Evolutionary conservation across 2,113 vertebrate genomes (phyloP).

Genomic region (Pachypanchax playfairii): DNA sequence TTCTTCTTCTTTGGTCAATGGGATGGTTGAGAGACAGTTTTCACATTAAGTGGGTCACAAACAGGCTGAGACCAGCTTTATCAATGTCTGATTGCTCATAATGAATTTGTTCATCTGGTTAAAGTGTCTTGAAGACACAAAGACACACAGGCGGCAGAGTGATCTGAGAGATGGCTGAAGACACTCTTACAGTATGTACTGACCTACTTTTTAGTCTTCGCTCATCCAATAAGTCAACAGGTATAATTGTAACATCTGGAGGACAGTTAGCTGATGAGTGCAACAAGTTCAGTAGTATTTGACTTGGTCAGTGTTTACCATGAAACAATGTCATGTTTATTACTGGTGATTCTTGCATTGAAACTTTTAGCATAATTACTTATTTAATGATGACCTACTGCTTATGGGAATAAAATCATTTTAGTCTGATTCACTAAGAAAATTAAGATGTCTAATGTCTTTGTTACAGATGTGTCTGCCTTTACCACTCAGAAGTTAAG

Average conservation of each 20-base stretch:
- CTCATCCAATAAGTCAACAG: constrained; percentile 51
- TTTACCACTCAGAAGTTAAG: no score
- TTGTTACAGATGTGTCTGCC: no score
- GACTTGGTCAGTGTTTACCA: constrained; percentile 32
- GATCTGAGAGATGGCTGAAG: constrained; percentile 7
- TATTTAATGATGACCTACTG: background rate
- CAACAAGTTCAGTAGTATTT: constrained; percentile 55
- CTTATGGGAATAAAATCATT: background rate
- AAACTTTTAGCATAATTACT: background rate
- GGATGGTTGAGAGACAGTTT: background rate
- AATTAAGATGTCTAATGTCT: background rate
- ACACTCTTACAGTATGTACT: constrained; percentile 25
- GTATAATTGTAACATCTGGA: constrained; percentile 27
- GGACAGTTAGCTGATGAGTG: constrained; percentile 26
- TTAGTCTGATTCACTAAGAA: background rate
- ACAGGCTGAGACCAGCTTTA: background rate
- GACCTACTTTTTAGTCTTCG: constrained; percentile 9
- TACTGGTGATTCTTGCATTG: constrained; percentile 8
- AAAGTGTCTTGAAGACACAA: constrained; percentile 18
- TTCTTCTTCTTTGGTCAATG: background rate
- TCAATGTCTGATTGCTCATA: constrained; percentile 13
- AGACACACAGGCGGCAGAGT: constrained; percentile 1
- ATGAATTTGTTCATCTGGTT: constrained; percentile 22
- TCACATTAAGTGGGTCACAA: background rate
- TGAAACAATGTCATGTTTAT: constrained; percentile 16